Percentiles rank a stretch among this genome's conserved stretches.
Evolutionary conservation across 2,888 invertebrate genomes (phyloP).

Genomic region (Nezara viridula): DNA sequence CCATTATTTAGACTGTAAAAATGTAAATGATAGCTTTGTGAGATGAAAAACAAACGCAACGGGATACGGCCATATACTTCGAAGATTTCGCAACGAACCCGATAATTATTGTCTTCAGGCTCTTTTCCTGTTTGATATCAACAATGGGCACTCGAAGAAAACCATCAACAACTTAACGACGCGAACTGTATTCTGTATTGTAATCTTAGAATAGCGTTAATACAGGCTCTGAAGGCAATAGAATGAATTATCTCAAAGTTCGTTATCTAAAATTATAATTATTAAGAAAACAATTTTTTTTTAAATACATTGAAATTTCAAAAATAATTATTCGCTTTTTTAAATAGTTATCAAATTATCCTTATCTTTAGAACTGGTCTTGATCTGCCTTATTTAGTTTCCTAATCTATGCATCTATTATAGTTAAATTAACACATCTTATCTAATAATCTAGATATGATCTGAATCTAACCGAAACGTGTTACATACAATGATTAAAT

Average conservation of each 20-base stretch:
- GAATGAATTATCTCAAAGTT: background rate
- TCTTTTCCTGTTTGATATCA: background rate
- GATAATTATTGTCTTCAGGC: background rate
- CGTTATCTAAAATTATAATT: background rate
- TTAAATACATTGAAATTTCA: background rate
- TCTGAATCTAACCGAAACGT: background rate
- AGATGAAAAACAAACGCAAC: background rate
- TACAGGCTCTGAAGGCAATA: background rate
- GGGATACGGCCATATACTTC: background rate
- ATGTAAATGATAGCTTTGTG: conserved; percentile 1
- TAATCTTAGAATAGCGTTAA: too few species aligned
- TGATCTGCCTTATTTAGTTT: background rate
- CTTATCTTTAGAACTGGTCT: background rate
- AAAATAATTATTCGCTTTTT: background rate
- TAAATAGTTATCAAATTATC: background rate
- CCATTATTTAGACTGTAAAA: background rate
- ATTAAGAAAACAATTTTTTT: background rate
- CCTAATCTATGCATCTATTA: conserved; percentile 19
- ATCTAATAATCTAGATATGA: background rate
- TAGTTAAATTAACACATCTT: conserved; percentile 33
- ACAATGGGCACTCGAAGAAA: background rate
- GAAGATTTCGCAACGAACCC: background rate
- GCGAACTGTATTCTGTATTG: background rate
- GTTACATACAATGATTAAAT: background rate
- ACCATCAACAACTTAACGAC: background rate